phyloP scores from a whole-genome alignment of 2,797 vertebrate species.

The Crax fasciolata region DNA sequence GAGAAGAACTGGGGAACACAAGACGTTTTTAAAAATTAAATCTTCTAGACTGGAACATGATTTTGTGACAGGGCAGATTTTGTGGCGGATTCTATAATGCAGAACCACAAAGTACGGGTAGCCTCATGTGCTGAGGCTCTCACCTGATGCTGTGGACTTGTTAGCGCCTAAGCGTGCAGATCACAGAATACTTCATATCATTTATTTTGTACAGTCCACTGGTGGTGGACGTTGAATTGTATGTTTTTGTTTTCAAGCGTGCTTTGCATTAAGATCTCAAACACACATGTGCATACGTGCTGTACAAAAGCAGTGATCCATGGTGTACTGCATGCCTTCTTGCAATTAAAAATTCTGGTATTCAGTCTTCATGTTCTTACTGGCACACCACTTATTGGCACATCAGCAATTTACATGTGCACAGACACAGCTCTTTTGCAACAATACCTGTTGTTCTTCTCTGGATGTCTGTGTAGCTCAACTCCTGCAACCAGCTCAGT shows the following conservation, averaged over 20 bases:
- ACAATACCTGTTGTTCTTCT: background rate
- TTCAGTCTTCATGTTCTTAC: background rate
- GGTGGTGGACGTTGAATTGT: background rate
- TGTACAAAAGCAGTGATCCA: background rate
- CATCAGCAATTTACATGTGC: background rate
- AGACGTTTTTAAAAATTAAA: background rate
- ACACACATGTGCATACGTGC: fast-evolving
- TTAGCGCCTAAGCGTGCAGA: fast-evolving
- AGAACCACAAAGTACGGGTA: fast-evolving
- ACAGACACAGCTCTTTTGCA: background rate
- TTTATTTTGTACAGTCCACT: background rate
- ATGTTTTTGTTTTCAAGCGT: background rate
- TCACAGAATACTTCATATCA: background rate
- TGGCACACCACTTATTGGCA: background rate
- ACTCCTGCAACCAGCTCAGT: background rate
- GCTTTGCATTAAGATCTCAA: background rate
- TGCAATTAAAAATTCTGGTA: fast-evolving
- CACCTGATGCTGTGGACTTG: background rate
- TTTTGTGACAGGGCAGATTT: background rate
- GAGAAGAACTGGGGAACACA: background rate
- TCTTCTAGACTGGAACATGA: background rate
- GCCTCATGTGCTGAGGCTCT: background rate
- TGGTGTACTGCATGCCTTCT: background rate
- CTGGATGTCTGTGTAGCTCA: background rate
- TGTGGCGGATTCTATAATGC: background rate